Percentiles rank a stretch among this genome's conserved stretches.
Conservation (phyloP, 1,140 invertebrate genomes). For the Tribolium madens region DNA sequence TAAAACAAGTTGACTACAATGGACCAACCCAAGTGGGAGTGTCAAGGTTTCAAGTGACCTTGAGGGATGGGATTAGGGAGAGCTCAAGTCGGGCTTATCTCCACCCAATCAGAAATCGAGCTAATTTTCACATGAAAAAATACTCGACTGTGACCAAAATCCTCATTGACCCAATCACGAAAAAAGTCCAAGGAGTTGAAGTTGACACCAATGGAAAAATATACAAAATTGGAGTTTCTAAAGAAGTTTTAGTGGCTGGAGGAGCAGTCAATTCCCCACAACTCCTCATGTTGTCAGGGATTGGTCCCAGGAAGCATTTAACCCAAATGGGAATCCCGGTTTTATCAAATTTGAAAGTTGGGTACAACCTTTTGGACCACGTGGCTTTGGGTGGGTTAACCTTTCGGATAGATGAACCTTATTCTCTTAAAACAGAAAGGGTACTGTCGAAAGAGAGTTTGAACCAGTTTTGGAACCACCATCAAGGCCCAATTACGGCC, state of each 20-base stretch:
- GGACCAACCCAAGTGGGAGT: conserved; percentile 74
- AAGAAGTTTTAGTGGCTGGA: conserved; percentile 77
- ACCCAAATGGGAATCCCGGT: conserved; percentile 70
- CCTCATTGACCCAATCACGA: conserved; percentile 77
- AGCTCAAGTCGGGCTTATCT: conserved; percentile 82
- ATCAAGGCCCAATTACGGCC: conserved; percentile 79
- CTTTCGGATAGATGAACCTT: conserved; percentile 73
- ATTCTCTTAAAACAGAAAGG: conserved; percentile 54
- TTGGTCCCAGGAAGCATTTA: conserved; percentile 83
- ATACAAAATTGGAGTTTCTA: conserved; percentile 71
- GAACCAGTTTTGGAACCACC: conserved; percentile 67
- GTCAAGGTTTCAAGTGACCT: conserved; percentile 75
- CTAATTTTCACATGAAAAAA: conserved; percentile 77
- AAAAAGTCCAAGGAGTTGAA: conserved; percentile 75
- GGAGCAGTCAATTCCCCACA: conserved; percentile 86
- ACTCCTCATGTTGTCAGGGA: conserved; percentile 84
- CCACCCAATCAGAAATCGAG: conserved; percentile 72
- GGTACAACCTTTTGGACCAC: conserved; percentile 61
- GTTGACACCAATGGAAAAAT: conserved; percentile 69
- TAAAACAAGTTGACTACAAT: conserved; percentile 80
- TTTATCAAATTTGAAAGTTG: conserved; percentile 79
- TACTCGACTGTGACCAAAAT: conserved; percentile 77
- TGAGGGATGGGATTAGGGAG: conserved; percentile 77
- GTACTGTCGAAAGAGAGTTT: conserved; percentile 59
- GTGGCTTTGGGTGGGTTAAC: conserved; percentile 75